phyloP scores from a whole-genome alignment of 2,888 invertebrate species.

The Siphonodentalium dalli region DNA sequence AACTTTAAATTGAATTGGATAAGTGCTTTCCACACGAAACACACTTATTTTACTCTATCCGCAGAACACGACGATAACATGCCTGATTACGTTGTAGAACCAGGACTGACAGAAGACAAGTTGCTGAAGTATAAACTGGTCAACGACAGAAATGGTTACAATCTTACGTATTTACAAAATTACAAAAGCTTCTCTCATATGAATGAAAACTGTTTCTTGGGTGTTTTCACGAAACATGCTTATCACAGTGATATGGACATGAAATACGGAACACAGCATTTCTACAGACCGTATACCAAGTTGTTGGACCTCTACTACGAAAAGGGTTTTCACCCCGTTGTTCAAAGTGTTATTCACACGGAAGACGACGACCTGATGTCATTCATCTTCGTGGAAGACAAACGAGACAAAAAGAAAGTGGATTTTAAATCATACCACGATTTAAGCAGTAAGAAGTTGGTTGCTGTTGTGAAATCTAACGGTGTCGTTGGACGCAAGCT shows the following conservation, averaged over 20 bases:
- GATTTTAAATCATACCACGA: slow-evolving; percentile 44
- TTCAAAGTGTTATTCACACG: slow-evolving; percentile 46
- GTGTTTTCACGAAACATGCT: slow-evolving; percentile 45
- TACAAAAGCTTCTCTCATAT: slow-evolving; percentile 50
- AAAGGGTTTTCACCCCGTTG: slow-evolving; percentile 46
- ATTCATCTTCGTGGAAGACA: slow-evolving; percentile 47
- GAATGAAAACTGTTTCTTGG: slow-evolving; percentile 38
- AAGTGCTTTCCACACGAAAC: slow-evolving; percentile 40
- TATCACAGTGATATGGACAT: slow-evolving; percentile 41
- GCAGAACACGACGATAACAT: slow-evolving; percentile 28
- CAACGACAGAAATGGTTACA: slow-evolving; percentile 43
- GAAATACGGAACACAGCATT: slow-evolving; percentile 48
- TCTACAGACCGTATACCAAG: slow-evolving; percentile 48
- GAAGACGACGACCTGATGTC: slow-evolving; percentile 45
- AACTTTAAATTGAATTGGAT: slow-evolving; percentile 50
- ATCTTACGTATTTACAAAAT: slow-evolving; percentile 54
- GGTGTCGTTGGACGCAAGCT: slow-evolving; percentile 38
- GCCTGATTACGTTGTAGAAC: slow-evolving; percentile 36
- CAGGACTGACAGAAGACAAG: slow-evolving; percentile 41
- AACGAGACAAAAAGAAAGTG: slow-evolving; percentile 26
- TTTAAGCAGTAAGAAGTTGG: slow-evolving; percentile 36
- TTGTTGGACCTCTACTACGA: slow-evolving; percentile 47
- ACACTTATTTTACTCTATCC: slow-evolving; percentile 47
- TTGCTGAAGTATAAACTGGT: slow-evolving; percentile 40
- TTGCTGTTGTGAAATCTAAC: slow-evolving; percentile 36